Evolutionary conservation across 2,113 vertebrate species (phyloP).

Genomic region (Sarotherodon lohbergeri): DNA sequence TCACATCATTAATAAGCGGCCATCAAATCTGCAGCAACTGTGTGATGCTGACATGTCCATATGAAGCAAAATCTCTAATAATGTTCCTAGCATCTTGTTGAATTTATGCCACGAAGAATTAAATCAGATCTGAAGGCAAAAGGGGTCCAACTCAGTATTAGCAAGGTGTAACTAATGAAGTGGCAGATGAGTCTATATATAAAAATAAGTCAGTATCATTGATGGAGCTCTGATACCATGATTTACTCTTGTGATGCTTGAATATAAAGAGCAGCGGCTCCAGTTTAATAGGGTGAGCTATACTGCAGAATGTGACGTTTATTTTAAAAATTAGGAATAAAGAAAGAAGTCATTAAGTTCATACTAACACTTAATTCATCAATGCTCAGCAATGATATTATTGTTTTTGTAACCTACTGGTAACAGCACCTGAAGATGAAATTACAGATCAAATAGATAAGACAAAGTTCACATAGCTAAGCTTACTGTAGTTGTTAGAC

Average conservation of each 20-base stretch:
- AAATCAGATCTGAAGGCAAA: neutral
- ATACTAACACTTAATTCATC: neutral
- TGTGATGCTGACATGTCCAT: neutral
- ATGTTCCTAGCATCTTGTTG: neutral
- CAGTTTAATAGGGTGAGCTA: neutral
- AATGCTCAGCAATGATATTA: neutral
- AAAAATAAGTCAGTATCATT: neutral
- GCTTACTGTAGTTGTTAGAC: neutral
- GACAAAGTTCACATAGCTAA: neutral
- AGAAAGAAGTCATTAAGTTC: neutral
- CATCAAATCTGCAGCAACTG: neutral
- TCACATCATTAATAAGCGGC: neutral
- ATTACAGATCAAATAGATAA: neutral
- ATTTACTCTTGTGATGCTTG: neutral
- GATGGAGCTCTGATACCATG: neutral
- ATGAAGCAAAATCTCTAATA: neutral
- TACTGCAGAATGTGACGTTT: neutral
- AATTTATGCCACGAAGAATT: neutral
- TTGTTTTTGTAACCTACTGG: neutral
- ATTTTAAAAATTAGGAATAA: neutral
- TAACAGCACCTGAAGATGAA: neutral
- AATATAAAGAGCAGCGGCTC: neutral
- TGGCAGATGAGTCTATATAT: neutral
- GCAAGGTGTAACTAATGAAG: neutral
- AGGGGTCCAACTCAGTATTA: neutral